Conservation (phyloP, 2,888 invertebrate genomes). For the Mycalesis mineus region DNA sequence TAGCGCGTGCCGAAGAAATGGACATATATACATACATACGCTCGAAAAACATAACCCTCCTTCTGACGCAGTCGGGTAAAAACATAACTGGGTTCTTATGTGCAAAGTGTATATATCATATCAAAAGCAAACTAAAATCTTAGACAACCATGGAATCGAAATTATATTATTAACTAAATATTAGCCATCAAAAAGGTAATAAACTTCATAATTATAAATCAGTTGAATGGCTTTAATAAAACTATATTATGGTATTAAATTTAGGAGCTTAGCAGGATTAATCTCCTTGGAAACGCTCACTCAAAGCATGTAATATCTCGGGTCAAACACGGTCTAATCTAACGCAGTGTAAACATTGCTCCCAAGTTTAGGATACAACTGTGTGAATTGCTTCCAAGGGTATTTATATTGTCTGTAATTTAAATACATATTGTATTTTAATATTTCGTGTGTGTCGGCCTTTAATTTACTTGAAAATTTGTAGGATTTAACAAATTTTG, state of each 20-base stretch:
- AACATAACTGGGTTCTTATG: no score
- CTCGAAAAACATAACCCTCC: no score
- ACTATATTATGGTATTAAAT: slow-evolving; percentile 2
- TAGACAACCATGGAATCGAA: no score
- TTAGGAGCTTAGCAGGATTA: slow-evolving; percentile 32
- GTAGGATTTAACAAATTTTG: no score
- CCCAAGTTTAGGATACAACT: slow-evolving; percentile 31
- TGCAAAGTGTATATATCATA: no score
- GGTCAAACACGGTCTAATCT: slow-evolving; percentile 55
- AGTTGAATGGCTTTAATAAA: background rate
- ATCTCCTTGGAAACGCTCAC: slow-evolving; percentile 34
- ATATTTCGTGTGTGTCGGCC: background rate
- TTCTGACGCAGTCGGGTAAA: no score
- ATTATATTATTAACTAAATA: no score
- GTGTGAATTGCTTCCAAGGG: slow-evolving; percentile 21
- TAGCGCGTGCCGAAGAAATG: no score
- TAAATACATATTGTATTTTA: background rate
- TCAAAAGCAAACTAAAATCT: no score
- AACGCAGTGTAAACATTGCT: slow-evolving; percentile 52
- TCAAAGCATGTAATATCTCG: slow-evolving; percentile 41
- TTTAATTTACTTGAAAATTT: background rate
- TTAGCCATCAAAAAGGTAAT: no score
- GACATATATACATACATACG: no score
- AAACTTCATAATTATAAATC: no score
- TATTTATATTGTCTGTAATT: slow-evolving; percentile 7